Evolutionary conservation across 2,888 invertebrate species (phyloP).

Genomic region (Odontomyia ornata): DNA sequence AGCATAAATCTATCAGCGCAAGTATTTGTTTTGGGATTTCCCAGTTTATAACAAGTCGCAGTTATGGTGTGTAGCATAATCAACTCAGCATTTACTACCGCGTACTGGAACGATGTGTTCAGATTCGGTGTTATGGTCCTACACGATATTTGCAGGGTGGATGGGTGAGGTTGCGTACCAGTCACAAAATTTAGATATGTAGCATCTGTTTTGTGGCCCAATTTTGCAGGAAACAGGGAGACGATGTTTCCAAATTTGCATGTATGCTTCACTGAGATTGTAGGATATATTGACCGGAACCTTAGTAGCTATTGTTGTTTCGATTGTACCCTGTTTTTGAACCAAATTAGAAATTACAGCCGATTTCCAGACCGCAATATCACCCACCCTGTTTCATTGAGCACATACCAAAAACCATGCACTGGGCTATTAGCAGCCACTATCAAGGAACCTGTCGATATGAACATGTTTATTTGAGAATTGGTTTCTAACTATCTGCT

Average conservation of each 20-base stretch:
- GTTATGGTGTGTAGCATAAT: conserved; percentile 17
- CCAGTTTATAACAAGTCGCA: conserved; percentile 40
- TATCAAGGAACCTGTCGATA: conserved; percentile 33
- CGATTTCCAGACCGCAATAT: no score
- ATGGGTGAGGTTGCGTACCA: background rate
- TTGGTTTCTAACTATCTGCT: conserved; percentile 37
- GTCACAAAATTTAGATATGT: background rate
- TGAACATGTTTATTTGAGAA: conserved; percentile 40
- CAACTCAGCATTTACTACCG: conserved; percentile 26
- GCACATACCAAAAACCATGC: no score
- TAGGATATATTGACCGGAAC: no score
- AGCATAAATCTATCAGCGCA: conserved; percentile 41
- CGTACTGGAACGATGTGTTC: background rate
- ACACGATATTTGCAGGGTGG: background rate
- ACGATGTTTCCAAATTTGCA: no score
- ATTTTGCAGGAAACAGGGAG: no score
- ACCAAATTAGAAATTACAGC: no score
- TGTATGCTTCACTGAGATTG: no score
- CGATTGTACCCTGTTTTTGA: no score
- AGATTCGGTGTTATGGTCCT: background rate
- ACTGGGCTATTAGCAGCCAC: conserved; percentile 13
- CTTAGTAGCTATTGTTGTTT: no score
- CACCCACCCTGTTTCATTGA: no score
- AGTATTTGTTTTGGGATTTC: conserved; percentile 44
- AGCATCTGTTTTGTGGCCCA: background rate